Evolutionary conservation across 2,113 vertebrate genomes (phyloP).

Genomic region (Mus spicilegus): DNA sequence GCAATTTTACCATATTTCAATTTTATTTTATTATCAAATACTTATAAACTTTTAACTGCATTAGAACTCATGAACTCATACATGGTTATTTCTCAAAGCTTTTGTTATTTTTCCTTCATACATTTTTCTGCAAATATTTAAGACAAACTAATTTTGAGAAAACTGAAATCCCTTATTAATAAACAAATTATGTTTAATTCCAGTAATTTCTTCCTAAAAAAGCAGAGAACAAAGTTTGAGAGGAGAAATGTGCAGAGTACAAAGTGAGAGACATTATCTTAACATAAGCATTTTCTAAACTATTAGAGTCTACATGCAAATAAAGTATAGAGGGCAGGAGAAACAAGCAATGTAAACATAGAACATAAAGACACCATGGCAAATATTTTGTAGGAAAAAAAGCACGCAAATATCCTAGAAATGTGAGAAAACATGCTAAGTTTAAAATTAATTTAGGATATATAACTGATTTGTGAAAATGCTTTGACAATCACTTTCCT

Average conservation of each 20-base stretch:
- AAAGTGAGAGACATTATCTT: background rate
- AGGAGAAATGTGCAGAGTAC: background rate
- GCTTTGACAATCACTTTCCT: background rate
- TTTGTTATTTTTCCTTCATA: background rate
- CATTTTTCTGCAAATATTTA: background rate
- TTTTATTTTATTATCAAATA: background rate
- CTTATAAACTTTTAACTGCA: conserved; percentile 19
- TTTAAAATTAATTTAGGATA: background rate
- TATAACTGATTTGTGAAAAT: background rate
- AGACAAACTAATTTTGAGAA: background rate
- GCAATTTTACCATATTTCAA: conserved; percentile 45
- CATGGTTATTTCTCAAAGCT: background rate
- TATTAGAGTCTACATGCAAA: background rate
- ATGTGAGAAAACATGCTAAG: background rate
- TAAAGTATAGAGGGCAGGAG: background rate
- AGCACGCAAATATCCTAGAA: background rate
- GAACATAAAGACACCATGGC: background rate
- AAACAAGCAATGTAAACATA: background rate
- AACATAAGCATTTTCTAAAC: background rate
- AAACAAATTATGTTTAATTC: background rate
- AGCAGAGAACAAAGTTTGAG: background rate
- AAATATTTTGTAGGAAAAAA: background rate
- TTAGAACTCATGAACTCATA: background rate
- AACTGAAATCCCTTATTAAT: background rate
- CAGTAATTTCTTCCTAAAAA: background rate